Conservation (phyloP, 2,113 vertebrate species). For the Macrotis lagotis region DNA sequence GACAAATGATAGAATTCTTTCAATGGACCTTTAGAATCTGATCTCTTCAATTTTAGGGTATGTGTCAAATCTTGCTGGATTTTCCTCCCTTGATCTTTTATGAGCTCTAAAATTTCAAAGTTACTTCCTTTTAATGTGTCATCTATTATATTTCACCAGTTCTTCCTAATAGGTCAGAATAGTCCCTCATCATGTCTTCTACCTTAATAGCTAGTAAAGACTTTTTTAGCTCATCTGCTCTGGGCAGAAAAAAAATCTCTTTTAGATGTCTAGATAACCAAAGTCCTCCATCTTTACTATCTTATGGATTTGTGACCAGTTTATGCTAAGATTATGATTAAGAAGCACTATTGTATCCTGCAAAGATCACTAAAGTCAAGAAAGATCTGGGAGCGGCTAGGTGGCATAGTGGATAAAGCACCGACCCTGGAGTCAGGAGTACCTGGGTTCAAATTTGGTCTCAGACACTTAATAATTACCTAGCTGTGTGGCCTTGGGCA, state of each 20-base stretch:
- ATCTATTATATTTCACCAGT: not conserved
- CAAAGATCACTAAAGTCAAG: not conserved
- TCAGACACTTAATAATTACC: no score
- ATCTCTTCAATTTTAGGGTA: not conserved
- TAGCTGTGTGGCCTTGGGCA: no score
- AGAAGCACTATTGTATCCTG: not conserved
- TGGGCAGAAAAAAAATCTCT: not conserved
- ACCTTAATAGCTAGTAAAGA: not conserved
- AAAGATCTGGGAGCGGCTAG: no score
- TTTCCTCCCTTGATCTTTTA: not conserved
- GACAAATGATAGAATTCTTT: not conserved
- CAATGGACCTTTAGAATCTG: not conserved
- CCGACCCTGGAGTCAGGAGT: no score
- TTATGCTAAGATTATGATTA: not conserved
- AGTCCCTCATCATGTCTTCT: not conserved
- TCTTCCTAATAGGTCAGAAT: not conserved
- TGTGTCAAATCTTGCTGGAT: not conserved
- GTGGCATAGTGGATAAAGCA: no score
- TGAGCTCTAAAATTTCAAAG: not conserved
- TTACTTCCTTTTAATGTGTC: not conserved
- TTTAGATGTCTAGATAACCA: not conserved
- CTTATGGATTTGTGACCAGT: not conserved
- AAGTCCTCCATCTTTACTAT: not conserved
- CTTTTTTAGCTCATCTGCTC: not conserved
- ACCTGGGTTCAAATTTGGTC: no score